Evolutionary conservation across 1,140 invertebrate species (phyloP).

Genomic region (Penaeus indicus): DNA sequence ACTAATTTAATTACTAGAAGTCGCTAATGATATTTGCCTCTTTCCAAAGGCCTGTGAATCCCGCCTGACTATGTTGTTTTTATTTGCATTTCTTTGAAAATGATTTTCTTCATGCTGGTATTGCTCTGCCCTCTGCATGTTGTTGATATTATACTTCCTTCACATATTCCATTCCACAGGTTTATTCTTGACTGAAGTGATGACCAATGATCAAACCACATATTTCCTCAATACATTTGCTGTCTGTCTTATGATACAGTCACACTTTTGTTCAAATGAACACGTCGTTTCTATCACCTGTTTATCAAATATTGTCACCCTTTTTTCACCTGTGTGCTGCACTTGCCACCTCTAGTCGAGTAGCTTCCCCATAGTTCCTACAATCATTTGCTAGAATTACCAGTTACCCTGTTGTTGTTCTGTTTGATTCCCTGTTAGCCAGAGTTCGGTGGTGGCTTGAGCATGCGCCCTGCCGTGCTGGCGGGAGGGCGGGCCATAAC

Average conservation of each 20-base stretch:
- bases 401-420: conserved; percentile 37
- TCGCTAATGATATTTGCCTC: conserved; percentile 9
- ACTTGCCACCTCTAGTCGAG: conserved; percentile 57
- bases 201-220: conserved; percentile 28
- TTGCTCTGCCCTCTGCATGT: conserved; percentile 46
- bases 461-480: conserved; percentile 61
- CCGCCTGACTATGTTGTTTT: conserved; percentile 34
- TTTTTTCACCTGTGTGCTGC: conserved; percentile 58
- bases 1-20: not conserved
- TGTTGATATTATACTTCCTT: conserved; percentile 41
- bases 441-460: conserved; percentile 59
- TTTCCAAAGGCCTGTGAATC: conserved; percentile 42
- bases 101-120: conserved; percentile 18
- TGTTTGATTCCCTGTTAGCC: conserved; percentile 54
- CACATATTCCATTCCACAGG: conserved; percentile 33
- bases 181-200: conserved; percentile 31
- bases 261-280: conserved; percentile 36
- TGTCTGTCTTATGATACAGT: conserved; percentile 43
- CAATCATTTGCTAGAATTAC: conserved; percentile 55
- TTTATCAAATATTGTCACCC: conserved; percentile 50
- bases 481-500: conserved; percentile 56
- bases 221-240: conserved; percentile 47
- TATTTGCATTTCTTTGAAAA: conserved; percentile 22
- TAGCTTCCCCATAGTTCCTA: conserved; percentile 47
- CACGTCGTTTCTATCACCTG: conserved; percentile 46